Base-by-base conservation (phyloP, 2,888 invertebrate genomes). In the Drosophila rellima region DNA sequence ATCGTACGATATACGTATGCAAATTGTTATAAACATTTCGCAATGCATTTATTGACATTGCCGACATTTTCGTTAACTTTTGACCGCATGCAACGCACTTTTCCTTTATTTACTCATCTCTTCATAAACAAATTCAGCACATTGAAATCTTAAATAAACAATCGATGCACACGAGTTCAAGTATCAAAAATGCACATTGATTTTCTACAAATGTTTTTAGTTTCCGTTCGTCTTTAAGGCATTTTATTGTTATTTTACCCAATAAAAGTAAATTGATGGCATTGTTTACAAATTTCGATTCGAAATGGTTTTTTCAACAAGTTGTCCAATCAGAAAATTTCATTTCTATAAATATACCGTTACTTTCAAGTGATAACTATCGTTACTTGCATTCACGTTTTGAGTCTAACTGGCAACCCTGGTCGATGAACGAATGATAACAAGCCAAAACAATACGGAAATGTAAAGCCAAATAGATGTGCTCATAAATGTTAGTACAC, bases 391-490 rank as follows among this genome's bases (percentile, higher is more conserved):
- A 18, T 35, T 5, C 8, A 20, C n/a, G 1, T 11, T 40, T 63
- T 17, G 18, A 17, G 18, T 1, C 40, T 5, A 33, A 40, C 51
- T 74, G 74, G 75, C 66, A 74, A 56, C 74, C 31, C 70, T 13
- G 39, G 2, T 7, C 23, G 40, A 23, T 61, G 17, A 37, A 23
- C 23, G 23, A 51, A 47, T 50, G 65, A 65, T 63, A 63, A 60
- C 42, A 50, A 18, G 17, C 18, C 23, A 59, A 29, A 6, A 74
- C 61, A 75, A 77, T 59, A 54, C 70, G 82, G 85, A 82, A 82
- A 73, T 69, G 40, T 8, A 15, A 44, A 48, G 29, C 15, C 23
- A 57, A 54, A 40, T 35, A 59, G 17, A 50, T 26, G 13, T 29
- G 15, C 29, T 15, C n/a, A 26, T 56, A 48, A 33, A 35, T n/a